phyloP scores from a whole-genome alignment of 2,797 vertebrate genomes.

The Sebastes reedi region DNA sequence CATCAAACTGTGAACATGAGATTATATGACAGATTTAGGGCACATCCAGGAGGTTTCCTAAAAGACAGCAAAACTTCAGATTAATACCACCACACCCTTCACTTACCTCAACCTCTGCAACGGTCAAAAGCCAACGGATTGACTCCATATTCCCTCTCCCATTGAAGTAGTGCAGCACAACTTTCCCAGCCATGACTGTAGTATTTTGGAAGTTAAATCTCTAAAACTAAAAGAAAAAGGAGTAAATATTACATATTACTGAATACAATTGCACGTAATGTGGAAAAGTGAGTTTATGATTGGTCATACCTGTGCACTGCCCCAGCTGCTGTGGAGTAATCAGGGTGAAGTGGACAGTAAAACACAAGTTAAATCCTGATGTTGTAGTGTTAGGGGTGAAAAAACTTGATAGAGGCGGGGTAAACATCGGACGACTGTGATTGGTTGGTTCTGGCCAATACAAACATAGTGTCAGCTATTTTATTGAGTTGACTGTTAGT shows the following conservation, averaged over 20 bases:
- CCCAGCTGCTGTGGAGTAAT: fast-evolving
- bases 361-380: fast-evolving
- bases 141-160: constrained; percentile 92
- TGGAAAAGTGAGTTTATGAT: not conserved
- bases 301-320: not conserved
- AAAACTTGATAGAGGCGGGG: no score
- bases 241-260: not conserved
- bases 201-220: not conserved
- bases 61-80: not conserved
- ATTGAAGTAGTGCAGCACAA: constrained; percentile 85
- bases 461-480: no score
- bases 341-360: fast-evolving
- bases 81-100: not conserved
- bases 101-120: constrained; percentile 87
- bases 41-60: fast-evolving
- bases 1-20: constrained; percentile 85
- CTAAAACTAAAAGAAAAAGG: not conserved
- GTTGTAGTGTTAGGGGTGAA: no score
- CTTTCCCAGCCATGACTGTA: constrained; percentile 80
- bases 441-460: no score
- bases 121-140: constrained; percentile 88
- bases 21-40: not conserved
- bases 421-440: no score
- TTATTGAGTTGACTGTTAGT: no score
- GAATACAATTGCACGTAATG: not conserved